phyloP scores from a whole-genome alignment of 2,797 vertebrate species.

The Epinephelus malabaricus region DNA sequence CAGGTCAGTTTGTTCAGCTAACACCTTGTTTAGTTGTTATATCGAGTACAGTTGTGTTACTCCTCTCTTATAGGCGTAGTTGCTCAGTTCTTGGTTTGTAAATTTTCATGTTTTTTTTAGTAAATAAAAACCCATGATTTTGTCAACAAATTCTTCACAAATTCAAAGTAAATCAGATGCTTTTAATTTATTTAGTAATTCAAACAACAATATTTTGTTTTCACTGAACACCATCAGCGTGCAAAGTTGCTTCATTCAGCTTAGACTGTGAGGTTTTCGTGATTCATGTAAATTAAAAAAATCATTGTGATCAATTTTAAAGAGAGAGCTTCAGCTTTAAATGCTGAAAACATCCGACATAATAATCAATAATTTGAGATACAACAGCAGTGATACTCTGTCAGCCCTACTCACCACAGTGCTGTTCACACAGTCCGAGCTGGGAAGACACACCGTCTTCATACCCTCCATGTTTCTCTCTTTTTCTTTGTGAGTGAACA shows the following conservation, averaged over 20 bases:
- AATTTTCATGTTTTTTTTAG: no score
- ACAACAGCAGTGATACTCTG: neutral
- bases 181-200: no score
- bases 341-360: neutral
- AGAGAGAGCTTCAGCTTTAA: neutral
- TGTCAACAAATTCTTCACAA: no score
- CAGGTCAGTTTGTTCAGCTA: no score
- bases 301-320: neutral
- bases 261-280: neutral
- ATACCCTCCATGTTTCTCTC: slow-evolving; percentile 6
- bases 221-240: neutral
- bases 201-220: neutral
- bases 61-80: no score
- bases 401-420: slow-evolving; percentile 56
- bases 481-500: slow-evolving; percentile 36
- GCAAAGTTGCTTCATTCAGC: neutral
- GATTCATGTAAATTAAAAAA: neutral
- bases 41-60: no score
- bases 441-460: slow-evolving; percentile 7
- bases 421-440: slow-evolving; percentile 42
- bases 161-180: no score
- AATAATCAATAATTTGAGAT: neutral
- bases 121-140: no score
- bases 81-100: no score
- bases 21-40: no score